A percentile compares a stretch with the other conserved stretches of the same genome.
Conservation (phyloP, 1,140 invertebrate genomes). For the Drosophila miranda region DNA sequence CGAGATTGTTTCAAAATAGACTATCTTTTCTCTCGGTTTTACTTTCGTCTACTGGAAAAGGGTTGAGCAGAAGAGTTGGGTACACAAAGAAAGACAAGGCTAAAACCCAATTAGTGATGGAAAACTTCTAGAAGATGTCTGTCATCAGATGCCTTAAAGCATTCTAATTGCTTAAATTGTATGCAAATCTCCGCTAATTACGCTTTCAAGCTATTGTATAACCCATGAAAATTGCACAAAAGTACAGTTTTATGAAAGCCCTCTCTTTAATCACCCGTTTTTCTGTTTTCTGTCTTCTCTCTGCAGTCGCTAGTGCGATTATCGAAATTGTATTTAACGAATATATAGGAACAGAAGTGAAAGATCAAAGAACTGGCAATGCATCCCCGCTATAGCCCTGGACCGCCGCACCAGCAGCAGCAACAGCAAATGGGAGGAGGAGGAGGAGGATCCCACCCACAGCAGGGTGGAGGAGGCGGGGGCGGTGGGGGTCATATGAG, state of each 20-base stretch:
- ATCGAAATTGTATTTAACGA: conserved; percentile 8
- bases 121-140: no score
- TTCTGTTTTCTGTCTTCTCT: neutral
- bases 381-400: conserved; percentile 70
- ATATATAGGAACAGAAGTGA: neutral
- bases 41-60: conserved; percentile 14
- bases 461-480: conserved; percentile 7
- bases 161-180: no score
- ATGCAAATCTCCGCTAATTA: no score
- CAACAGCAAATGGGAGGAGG: conserved; percentile 3
- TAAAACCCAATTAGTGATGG: no score
- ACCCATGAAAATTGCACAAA: no score
- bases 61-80: neutral
- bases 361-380: conserved; percentile 27
- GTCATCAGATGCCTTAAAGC: no score
- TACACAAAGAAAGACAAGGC: neutral
- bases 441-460: conserved; percentile 7
- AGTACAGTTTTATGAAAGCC: no score
- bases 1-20: no score
- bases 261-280: no score
- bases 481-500: conserved; percentile 45
- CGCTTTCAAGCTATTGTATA: no score
- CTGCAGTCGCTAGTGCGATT: conserved; percentile 15
- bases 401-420: conserved; percentile 44
- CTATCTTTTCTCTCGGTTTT: conserved; percentile 8